Evolutionary conservation across 2,888 invertebrate genomes (phyloP), one percentile per base, ranked within the genome.

Genomic region (Stictocephala bisonia): DNA sequence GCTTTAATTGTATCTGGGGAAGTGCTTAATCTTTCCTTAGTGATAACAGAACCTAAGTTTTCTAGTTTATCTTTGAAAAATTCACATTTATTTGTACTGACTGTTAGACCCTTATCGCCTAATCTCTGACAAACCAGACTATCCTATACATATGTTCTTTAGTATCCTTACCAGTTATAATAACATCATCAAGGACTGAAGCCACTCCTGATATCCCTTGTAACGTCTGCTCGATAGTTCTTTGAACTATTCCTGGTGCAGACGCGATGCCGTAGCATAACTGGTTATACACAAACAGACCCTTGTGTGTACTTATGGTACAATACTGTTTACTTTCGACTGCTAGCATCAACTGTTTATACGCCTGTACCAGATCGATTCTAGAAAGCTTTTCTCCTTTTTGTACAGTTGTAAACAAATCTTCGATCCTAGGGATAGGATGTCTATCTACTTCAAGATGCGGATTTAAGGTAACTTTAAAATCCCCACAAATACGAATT

Each of bases 301-400:
- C 83, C 64, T 78, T 80, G 64, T 82, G 83, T 0, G 82, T 84
- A 18, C 78, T 79, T 11, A 83, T 80, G 2, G 82, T 82, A 26
- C 79, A 80, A 3, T 79, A 73, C 29, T 80, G 75, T 29, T 82
- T 78, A 13, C 82, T 77, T 71, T 80, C 76, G 18, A 82, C 78
- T 71, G 81, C 81, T 11, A 83, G 76, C 11, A 71, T 58, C 15
- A 82, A 31, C 18, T 76, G 75, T 41, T 69, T 58, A 22, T 72
- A 77, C 4, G 72, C 74, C 15, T 64, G 48, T 11, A 60, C 44
- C 3, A 75, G 20, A 56, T 75, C 71, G 0, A 77, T n/a, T 48
- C 74, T 76, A 9, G 50, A 56, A 40, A 74, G 76, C 0, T 31
- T 18, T 29, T 68, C 58, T 27, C 82, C 82, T 3, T 73, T n/a